A percentile compares a stretch with the other conserved stretches of the same genome.
These are phyloP conservation scores for Sebastes vulpes DNA, from an alignment of 2,797 vertebrate genomes.

Conservation along the genomic window DNA sequence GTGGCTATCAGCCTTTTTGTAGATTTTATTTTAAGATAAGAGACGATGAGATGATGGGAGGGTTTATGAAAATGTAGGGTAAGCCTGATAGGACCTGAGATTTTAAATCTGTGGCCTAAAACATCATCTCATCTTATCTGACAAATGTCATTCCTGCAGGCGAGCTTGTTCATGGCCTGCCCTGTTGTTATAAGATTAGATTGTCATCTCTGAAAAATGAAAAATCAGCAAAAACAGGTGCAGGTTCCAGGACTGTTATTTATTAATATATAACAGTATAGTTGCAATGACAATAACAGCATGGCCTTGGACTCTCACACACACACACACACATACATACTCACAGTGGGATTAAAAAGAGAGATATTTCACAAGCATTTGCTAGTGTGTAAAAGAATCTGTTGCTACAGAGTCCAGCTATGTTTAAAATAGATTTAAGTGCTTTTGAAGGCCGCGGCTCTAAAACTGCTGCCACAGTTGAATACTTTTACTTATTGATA, in stretches of 20 bases:
- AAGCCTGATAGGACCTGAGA: constrained; percentile 53
- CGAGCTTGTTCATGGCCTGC: constrained; percentile 9
- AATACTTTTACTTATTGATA: constrained; percentile 76
- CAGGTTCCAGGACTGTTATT: constrained; percentile 48
- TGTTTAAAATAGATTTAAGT: constrained; percentile 73
- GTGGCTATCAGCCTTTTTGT: constrained; percentile 37
- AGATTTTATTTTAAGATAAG: constrained; percentile 36
- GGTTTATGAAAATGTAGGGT: constrained; percentile 65
- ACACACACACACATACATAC: neutral
- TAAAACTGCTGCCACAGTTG: constrained; percentile 42
- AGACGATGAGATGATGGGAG: constrained; percentile 31
- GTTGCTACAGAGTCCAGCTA: constrained; percentile 30
- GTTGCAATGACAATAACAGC: constrained; percentile 62
- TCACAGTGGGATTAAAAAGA: constrained; percentile 44
- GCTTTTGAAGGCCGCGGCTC: constrained; percentile 34
- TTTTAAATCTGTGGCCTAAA: constrained; percentile 60
- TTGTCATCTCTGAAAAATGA: constrained; percentile 47
- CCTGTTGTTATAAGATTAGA: constrained; percentile 39
- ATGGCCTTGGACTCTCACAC: constrained; percentile 62
- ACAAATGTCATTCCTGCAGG: constrained; percentile 54
- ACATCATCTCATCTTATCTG: constrained; percentile 53
- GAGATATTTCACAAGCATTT: constrained; percentile 55
- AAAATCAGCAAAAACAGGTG: constrained; percentile 48
- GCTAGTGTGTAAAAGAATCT: constrained; percentile 44
- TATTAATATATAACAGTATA: constrained; percentile 52